A percentile compares a stretch with the other conserved stretches of the same genome.
phyloP scores from a whole-genome alignment of 2,888 invertebrate genomes.

The Dioctria rufipes region DNA sequence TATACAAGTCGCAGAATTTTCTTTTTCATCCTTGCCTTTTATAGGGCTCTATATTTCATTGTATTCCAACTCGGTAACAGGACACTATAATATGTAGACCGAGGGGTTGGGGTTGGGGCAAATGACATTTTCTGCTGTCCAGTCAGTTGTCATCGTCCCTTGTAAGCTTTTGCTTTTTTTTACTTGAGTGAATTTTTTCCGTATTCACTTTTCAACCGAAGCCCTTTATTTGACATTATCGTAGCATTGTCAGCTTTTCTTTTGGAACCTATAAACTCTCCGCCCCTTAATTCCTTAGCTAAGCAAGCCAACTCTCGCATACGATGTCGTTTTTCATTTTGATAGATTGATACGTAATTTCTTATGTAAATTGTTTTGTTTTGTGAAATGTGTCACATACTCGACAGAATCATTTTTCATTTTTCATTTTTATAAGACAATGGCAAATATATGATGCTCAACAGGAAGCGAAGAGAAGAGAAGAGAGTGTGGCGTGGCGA shows the following conservation, averaged over 20 bases:
- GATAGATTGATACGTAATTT: conserved; percentile 64
- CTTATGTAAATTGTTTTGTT: conserved; percentile 64
- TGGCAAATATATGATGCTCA: conserved; percentile 12
- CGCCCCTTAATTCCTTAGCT: conserved; percentile 42
- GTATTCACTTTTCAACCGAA: neutral
- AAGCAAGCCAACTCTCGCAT: conserved; percentile 41
- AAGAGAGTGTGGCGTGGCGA: neutral
- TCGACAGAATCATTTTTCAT: conserved; percentile 62
- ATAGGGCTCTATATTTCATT: neutral
- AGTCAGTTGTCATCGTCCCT: conserved; percentile 36
- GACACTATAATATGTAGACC: neutral
- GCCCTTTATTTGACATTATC: neutral
- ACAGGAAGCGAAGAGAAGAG: conserved; percentile 3
- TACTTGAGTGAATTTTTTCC: neutral
- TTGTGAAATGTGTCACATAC: conserved; percentile 62
- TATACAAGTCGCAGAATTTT: conserved; percentile 4
- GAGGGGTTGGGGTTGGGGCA: neutral
- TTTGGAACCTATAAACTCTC: conserved; percentile 22
- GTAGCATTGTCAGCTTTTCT: conserved; percentile 24
- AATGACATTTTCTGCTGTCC: conserved; percentile 13
- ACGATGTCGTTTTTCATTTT: conserved; percentile 62
- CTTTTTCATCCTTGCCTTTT: neutral
- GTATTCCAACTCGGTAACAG: neutral
- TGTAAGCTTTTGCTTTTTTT: conserved; percentile 19
- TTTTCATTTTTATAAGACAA: conserved; percentile 57